Evolutionary conservation across 2,888 invertebrate species (phyloP).

Genomic region (Scrobipalpa atriplicella): DNA sequence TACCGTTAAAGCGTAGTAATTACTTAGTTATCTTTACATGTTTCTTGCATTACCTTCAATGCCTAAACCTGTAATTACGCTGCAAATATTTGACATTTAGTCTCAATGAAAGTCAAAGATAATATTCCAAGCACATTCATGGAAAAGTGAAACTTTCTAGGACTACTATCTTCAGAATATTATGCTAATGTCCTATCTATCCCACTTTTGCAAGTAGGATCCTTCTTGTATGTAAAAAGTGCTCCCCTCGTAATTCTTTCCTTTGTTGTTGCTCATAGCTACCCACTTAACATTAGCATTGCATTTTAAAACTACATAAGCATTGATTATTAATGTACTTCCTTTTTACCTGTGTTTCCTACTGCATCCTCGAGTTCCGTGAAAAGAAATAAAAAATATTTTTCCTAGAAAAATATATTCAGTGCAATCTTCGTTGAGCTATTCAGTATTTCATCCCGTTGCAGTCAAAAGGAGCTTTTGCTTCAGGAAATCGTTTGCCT

Average conservation of each 20-base stretch:
- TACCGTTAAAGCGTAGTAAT: background rate
- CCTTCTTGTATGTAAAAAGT: slow-evolving; percentile 52
- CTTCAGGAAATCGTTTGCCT: slow-evolving; percentile 47
- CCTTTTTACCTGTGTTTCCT: background rate
- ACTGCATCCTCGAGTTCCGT: background rate
- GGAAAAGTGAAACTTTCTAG: background rate
- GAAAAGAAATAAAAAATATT: background rate
- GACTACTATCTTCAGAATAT: slow-evolving; percentile 43
- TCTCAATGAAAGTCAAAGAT: background rate
- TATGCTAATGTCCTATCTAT: slow-evolving; percentile 57
- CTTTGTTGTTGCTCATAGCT: slow-evolving; percentile 39
- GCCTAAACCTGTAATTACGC: background rate
- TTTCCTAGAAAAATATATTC: background rate
- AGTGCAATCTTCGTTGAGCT: slow-evolving; percentile 24
- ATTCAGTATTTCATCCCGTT: slow-evolving; percentile 36
- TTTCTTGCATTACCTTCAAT: background rate
- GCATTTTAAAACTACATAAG: background rate
- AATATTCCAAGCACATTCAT: slow-evolving; percentile 1
- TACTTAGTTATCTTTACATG: background rate
- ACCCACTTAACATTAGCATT: background rate
- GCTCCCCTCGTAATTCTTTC: slow-evolving; percentile 51
- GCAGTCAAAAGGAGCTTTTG: slow-evolving; percentile 39
- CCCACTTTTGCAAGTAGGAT: slow-evolving; percentile 53
- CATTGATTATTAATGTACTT: background rate
- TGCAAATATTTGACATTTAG: background rate